Percentiles rank a stretch among this genome's conserved stretches.
Evolutionary conservation across 2,888 invertebrate genomes (phyloP).

Genomic region (Agrilus mali): DNA sequence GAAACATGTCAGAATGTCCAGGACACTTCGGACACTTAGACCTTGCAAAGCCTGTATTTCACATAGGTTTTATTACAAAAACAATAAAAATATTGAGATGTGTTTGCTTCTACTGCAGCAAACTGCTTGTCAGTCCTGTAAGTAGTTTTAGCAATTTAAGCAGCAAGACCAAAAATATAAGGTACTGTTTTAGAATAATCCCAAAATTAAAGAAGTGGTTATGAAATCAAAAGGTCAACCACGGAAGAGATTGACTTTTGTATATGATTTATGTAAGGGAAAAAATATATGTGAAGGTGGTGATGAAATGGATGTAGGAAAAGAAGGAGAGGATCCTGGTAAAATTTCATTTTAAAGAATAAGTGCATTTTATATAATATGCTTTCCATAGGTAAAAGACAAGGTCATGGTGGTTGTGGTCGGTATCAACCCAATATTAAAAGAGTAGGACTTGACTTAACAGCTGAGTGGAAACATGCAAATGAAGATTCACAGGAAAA

Average conservation of each 20-base stretch:
- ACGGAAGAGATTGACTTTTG: slow-evolving; percentile 83
- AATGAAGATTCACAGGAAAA: slow-evolving; percentile 98
- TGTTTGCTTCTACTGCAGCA: slow-evolving; percentile 98
- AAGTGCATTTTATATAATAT: slow-evolving; percentile 8
- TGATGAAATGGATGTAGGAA: slow-evolving; percentile 89
- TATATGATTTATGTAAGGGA: slow-evolving; percentile 96
- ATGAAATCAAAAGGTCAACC: slow-evolving; percentile 95
- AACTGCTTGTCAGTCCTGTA: slow-evolving; percentile 87
- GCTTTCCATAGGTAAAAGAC: slow-evolving; percentile 36
- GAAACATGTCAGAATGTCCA: slow-evolving; percentile 97
- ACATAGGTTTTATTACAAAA: slow-evolving; percentile 95
- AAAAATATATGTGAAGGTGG: slow-evolving; percentile 98
- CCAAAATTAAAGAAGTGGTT: slow-evolving; percentile 88
- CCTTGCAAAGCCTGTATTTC: slow-evolving; percentile 95
- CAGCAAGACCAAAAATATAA: not conserved
- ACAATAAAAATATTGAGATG: slow-evolving; percentile 95
- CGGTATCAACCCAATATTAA: slow-evolving; percentile 92
- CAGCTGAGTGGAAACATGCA: slow-evolving; percentile 96
- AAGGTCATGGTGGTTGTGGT: slow-evolving; percentile 92
- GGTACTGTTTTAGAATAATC: slow-evolving; percentile 54
- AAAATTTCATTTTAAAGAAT: slow-evolving; percentile 24
- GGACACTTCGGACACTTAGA: slow-evolving; percentile 99
- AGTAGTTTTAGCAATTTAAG: slow-evolving; percentile 33
- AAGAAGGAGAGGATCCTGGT: slow-evolving; percentile 52
- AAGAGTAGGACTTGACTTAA: slow-evolving; percentile 79